A percentile compares a stretch with the other conserved stretches of the same genome.
Conservation (phyloP, 2,888 invertebrate genomes). For the Thyatira batis region DNA sequence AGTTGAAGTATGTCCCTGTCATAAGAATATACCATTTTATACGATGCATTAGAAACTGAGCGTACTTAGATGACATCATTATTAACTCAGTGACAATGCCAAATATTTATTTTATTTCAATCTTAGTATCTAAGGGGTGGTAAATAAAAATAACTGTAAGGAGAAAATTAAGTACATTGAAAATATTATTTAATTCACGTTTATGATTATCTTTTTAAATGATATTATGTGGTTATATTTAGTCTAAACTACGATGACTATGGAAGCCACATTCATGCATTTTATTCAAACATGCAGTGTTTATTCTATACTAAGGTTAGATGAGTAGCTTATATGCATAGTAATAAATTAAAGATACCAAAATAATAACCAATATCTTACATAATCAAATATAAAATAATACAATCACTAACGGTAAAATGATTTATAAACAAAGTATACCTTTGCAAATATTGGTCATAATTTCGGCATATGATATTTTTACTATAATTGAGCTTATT, state of each 20-base stretch:
- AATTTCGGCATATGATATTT: no score
- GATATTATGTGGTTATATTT: conserved; percentile 20
- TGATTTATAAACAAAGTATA: no score
- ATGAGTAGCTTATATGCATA: conserved; percentile 28
- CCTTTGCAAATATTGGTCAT: no score
- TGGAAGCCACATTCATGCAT: conserved; percentile 49
- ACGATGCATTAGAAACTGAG: conserved; percentile 1
- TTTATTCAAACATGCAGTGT: conserved; percentile 43
- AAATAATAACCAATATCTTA: not conserved
- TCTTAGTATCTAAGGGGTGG: conserved; percentile 13
- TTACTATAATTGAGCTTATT: no score
- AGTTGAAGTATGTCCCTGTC: conserved; percentile 98
- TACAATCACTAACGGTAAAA: no score
- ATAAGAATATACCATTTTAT: conserved; percentile 36
- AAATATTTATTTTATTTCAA: conserved; percentile 13
- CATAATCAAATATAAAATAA: not conserved
- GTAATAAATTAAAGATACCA: conserved; percentile 7
- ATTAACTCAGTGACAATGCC: not conserved
- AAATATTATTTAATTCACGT: conserved; percentile 15
- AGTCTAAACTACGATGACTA: conserved; percentile 34
- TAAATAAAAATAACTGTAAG: conserved; percentile 33
- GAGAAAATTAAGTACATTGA: conserved; percentile 56
- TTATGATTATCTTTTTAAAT: conserved; percentile 8
- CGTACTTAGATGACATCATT: not conserved
- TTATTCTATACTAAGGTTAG: conserved; percentile 36